Base-by-base conservation (phyloP, 2,888 invertebrate genomes). In the Eulithis prunata region DNA sequence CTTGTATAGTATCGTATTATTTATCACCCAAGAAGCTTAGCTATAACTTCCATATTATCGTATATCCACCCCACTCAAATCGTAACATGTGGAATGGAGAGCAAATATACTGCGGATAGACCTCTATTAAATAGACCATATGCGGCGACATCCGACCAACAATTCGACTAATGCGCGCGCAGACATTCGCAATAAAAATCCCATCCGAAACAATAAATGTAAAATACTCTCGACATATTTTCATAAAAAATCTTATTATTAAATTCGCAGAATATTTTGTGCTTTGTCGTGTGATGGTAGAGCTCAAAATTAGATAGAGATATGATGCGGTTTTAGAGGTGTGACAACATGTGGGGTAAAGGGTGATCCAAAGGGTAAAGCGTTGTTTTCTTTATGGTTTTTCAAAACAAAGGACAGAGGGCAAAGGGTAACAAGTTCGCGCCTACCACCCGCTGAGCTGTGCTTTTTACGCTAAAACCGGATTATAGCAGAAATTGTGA, bases 341-440 rank as follows among this genome's bases (percentile, higher is more conserved):
- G 63, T 65, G 69, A 64, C 59, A 65, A 87, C 90, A 90, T 89
- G 86, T 90, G 89, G 78, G 75, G 79, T 74, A 78, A 87, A 87
- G 89, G 90, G 90, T 87, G 89, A 86, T 83, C 79, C 76, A 74
- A 81, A 87, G 88, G 89, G 86, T 84, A 84, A 82, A 83, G 81
- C 81, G 84, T 85, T 90, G 89, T 89, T 90, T 89, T 88, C 86
- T 88, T 86, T 88, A 86, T 88, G 83, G 82, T 81, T 81, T 79
- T 76, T 62, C 74, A 77, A 83, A 88, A 83, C 81, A 81, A 81
- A 81, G 80, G 74, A 71, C 75, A 75, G 78, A 83, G 89, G 86
- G 84, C 84, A 88, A 87, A 87, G 89, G 88, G 85, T 83, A 82
- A 86, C 88, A 85, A 85, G 88, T 84, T 84, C 86, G 83, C 87